phyloP scores from a whole-genome alignment of 2,797 vertebrate genomes.

The Thripadectes ignobilis region DNA sequence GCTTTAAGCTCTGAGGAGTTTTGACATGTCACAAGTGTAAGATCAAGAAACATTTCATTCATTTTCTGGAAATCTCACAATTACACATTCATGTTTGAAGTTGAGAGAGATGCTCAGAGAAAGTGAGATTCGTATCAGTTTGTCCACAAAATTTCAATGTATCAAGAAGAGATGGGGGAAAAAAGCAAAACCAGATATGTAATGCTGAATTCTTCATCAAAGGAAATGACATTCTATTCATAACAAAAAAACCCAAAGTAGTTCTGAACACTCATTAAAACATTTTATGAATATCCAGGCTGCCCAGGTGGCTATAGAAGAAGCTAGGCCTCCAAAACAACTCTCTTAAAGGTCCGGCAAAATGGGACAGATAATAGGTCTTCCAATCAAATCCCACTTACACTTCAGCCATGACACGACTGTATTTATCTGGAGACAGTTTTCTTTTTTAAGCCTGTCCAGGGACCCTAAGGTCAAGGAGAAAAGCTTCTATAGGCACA shows the following conservation, averaged over 20 bases:
- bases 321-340: neutral
- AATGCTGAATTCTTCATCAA: neutral
- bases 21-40: neutral
- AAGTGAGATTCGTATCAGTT: neutral
- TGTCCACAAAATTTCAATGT: neutral
- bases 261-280: neutral
- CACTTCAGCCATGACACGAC: neutral
- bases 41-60: neutral
- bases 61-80: neutral
- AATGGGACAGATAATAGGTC: neutral
- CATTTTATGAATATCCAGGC: neutral
- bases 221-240: neutral
- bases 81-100: neutral
- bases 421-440: neutral
- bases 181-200: accelerated
- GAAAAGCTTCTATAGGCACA: neutral
- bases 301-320: neutral
- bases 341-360: neutral
- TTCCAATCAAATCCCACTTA: neutral
- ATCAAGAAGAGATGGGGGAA: neutral
- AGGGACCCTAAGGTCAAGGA: neutral
- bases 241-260: neutral
- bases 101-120: neutral
- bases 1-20: neutral
- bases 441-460: neutral